Conservation (phyloP, 2,888 invertebrate species). For the Tetragonula carbonaria region DNA sequence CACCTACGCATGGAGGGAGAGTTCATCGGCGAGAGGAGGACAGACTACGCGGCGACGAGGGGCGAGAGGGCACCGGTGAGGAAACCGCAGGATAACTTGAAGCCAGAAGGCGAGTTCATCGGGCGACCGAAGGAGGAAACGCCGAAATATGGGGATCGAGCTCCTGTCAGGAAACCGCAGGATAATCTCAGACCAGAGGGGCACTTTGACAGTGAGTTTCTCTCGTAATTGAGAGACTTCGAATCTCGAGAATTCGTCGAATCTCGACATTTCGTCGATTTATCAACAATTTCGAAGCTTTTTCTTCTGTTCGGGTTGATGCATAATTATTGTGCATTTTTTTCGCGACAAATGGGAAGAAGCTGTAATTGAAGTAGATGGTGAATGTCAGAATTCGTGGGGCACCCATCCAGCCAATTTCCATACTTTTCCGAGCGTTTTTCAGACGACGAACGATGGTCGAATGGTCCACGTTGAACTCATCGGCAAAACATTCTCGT, state of each 20-base stretch:
- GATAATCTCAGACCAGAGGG: constrained; percentile 86
- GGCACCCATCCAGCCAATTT: too few species aligned
- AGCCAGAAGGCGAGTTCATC: constrained; percentile 85
- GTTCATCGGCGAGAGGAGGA: constrained; percentile 85
- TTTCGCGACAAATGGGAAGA: neutral
- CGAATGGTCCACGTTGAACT: too few species aligned
- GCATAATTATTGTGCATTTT: neutral
- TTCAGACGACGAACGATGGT: too few species aligned
- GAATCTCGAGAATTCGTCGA: too few species aligned
- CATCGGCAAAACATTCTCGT: too few species aligned
- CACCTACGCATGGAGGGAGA: constrained; percentile 90
- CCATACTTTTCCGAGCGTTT: too few species aligned
- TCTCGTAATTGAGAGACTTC: too few species aligned
- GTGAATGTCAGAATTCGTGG: too few species aligned
- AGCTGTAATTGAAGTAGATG: too few species aligned
- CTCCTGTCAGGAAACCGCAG: constrained; percentile 82
- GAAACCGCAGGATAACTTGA: constrained; percentile 85
- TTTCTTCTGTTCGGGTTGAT: too few species aligned
- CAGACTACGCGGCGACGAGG: constrained; percentile 84
- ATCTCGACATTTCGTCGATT: too few species aligned
- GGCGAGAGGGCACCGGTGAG: constrained; percentile 83
- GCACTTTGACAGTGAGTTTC: constrained; percentile 85
- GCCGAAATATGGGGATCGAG: constrained; percentile 79
- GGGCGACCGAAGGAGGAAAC: constrained; percentile 81
- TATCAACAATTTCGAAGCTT: too few species aligned